A percentile compares a stretch with the other conserved stretches of the same genome.
Conservation (phyloP, 2,888 invertebrate genomes). For the Sarcophaga variegata region DNA sequence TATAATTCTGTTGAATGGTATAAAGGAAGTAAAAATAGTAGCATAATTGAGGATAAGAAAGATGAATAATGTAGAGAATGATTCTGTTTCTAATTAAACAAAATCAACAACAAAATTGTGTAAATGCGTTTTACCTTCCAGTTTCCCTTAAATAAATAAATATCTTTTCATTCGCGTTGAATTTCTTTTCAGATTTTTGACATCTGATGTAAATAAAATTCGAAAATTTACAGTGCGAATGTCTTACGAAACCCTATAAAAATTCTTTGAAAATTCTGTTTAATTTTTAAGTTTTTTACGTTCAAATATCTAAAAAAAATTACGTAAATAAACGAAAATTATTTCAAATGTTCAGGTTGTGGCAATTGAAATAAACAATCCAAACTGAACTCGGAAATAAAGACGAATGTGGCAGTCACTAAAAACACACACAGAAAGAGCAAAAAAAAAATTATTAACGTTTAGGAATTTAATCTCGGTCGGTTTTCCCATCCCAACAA, state of each 20-base stretch:
- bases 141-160: background rate
- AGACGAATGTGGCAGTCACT: background rate
- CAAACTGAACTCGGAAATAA: background rate
- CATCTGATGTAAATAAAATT: background rate
- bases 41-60: no score
- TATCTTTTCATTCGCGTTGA: background rate
- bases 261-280: background rate
- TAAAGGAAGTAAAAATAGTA: no score
- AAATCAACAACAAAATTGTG: no score
- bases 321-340: background rate
- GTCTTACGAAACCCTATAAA: background rate
- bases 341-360: slow-evolving; percentile 15
- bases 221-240: background rate
- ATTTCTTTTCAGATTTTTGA: background rate
- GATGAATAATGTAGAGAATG: no score
- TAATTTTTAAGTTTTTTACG: background rate
- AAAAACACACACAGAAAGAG: background rate
- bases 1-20: no score
- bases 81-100: no score
- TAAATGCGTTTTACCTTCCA: no score
- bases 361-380: slow-evolving; percentile 2
- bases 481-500: no score
- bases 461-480: no score
- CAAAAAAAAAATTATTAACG: no score
- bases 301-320: background rate